phyloP scores from a whole-genome alignment of 2,888 invertebrate species.

The Sinohyriopsis cumingii region DNA sequence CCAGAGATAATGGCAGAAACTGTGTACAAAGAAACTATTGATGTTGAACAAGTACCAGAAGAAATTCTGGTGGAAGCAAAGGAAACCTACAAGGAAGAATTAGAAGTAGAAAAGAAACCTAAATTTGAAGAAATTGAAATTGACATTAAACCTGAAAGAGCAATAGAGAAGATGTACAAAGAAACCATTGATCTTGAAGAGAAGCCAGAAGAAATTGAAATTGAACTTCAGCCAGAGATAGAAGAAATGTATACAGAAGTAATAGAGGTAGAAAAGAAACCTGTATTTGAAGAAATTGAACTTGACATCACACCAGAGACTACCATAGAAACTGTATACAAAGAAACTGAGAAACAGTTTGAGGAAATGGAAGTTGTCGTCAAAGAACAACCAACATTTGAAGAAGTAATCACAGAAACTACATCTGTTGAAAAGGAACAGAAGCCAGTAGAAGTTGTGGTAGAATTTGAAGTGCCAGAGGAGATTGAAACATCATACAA shows the following conservation, averaged over 20 bases:
- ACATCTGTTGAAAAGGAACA: not conserved
- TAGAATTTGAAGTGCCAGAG: not conserved
- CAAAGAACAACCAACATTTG: conserved; percentile 2
- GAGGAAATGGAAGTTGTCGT: conserved; percentile 11
- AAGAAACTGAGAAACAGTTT: conserved; percentile 12
- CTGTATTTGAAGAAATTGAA: conserved; percentile 5
- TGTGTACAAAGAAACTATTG: conserved; percentile 14
- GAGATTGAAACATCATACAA: conserved; percentile 2
- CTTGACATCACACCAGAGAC: conserved; percentile 7
- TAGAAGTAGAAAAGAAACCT: conserved; percentile 3
- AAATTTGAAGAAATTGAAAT: no score
- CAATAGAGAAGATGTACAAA: no score
- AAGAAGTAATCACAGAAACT: conserved; percentile 3
- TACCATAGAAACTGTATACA: conserved; percentile 9
- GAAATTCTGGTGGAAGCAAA: conserved; percentile 4
- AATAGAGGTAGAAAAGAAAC: conserved; percentile 4
- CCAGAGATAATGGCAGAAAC: conserved; percentile 12
- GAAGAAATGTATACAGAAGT: conserved; percentile 2
- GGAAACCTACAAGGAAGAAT: conserved; percentile 2
- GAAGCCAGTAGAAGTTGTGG: not conserved
- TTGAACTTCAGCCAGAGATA: conserved; percentile 14
- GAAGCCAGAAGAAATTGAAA: conserved; percentile 11
- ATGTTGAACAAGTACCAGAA: conserved; percentile 14
- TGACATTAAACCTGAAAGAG: no score
- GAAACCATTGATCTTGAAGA: conserved; percentile 1